Evolutionary conservation across 2,888 invertebrate genomes (phyloP), one percentile per base, ranked within the genome.

Genomic region (Polylopha cassiicola): DNA sequence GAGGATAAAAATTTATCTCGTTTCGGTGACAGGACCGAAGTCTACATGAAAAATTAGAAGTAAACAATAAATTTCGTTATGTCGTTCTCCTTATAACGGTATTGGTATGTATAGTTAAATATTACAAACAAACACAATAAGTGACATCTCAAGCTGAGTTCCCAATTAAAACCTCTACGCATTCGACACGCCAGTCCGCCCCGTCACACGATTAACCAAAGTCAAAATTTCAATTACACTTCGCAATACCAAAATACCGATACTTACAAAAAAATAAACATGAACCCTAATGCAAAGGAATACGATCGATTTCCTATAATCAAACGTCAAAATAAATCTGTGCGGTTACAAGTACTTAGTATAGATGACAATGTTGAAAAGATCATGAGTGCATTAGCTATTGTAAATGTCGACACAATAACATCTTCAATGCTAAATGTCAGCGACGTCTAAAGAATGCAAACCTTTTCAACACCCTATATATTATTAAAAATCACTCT

Each of bases 201-300:
- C 76, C 79, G 78, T 84, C 82, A 82, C 81, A 79, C 78, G 51
- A 76, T 64, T 81, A 78, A 73, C 55, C 50, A 61, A 77, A 81
- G 82, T 84, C 82, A 84, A 79, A 82, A 79, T 81, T 80, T 78
- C 80, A 77, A 80, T 82, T 81, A 80, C 72, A 54, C 39, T 54
- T 53, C 54, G 50, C 46, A 51, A 47, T 28, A 51, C 50, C 55
- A 51, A 58, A 22, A 41, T 29, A 29, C 10, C 6, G 28, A 16
- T 37, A 37, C 23, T 15, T 37, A 17, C 17, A 29, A 30, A 9
- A 17, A 14, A 39, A 30, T 17, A 9, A 59, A 32, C 36, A 17
- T 46, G 28, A 43, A 22, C 55, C 36, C 46, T 62, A 50, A 27
- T 7, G 0, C 2, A 1, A 1, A 2, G 0, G 4, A 16, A 53